phyloP scores from a whole-genome alignment of 2,888 invertebrate genomes.

The Latheticus oryzae region DNA sequence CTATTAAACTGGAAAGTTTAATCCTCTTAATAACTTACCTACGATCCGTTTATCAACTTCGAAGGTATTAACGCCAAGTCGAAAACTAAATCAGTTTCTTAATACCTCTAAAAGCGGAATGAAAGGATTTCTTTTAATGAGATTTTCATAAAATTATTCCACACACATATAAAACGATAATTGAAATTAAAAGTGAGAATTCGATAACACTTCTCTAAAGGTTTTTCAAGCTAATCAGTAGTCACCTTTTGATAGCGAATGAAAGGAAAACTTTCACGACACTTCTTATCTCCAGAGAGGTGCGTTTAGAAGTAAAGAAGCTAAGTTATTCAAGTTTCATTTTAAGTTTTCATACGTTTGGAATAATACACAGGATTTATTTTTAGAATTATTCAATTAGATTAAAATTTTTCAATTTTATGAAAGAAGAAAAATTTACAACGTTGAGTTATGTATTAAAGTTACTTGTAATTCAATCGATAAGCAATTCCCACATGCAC shows the following conservation, averaged over 20 bases:
- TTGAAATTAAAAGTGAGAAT: neutral
- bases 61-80: neutral
- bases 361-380: no score
- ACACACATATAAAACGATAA: constrained; percentile 2
- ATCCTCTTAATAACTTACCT: constrained; percentile 22
- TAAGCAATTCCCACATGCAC: no score
- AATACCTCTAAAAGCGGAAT: no score
- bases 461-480: no score
- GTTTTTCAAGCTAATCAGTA: neutral
- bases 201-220: neutral
- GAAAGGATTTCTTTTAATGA: no score
- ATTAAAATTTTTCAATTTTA: no score
- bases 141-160: neutral
- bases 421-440: no score
- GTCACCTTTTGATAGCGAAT: neutral
- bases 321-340: no score
- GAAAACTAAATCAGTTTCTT: constrained; percentile 13
- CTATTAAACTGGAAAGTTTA: constrained; percentile 20
- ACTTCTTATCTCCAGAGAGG: constrained; percentile 6
- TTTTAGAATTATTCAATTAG: no score
- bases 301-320: constrained; percentile 9
- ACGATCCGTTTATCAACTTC: constrained; percentile 18
- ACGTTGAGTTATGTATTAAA: no score
- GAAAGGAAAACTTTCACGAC: constrained; percentile 7
- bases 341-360: no score